Percentiles rank a stretch among this genome's conserved stretches.
phyloP scores from a whole-genome alignment of 2,888 invertebrate genomes.

The Dryobota labecula region DNA sequence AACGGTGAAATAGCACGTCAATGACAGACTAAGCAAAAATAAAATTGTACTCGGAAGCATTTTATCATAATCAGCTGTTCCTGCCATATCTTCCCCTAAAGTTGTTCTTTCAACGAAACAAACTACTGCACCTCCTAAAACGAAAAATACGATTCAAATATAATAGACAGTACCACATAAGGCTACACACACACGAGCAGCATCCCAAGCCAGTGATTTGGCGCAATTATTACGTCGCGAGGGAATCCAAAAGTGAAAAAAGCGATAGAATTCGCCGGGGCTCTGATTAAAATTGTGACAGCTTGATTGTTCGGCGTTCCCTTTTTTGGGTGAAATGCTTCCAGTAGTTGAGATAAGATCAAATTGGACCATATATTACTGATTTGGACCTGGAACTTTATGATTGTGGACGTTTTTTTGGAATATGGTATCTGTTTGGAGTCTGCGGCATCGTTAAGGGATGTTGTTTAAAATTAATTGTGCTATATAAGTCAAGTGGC shows the following conservation, averaged over 20 bases:
- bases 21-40: background rate
- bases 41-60: background rate
- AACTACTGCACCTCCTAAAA: background rate
- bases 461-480: constrained; percentile 39
- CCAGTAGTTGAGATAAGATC: constrained; percentile 69
- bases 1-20: background rate
- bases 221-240: constrained; percentile 87
- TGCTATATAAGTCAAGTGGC: constrained; percentile 38
- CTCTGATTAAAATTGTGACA: constrained; percentile 89
- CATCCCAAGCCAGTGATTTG: constrained; percentile 83
- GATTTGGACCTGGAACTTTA: constrained; percentile 62
- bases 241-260: constrained; percentile 85
- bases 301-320: constrained; percentile 82
- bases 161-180: constrained; percentile 44
- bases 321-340: constrained; percentile 70
- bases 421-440: constrained; percentile 31
- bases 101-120: background rate
- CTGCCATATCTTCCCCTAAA: background rate
- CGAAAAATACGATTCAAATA: constrained; percentile 18
- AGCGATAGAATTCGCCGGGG: constrained; percentile 84
- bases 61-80: background rate
- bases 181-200: constrained; percentile 73
- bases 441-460: constrained; percentile 41
- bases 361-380: constrained; percentile 68
- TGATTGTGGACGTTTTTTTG: constrained; percentile 54